Conservation (phyloP, 2,797 vertebrate species). For the Melanotaenia boesemani region DNA sequence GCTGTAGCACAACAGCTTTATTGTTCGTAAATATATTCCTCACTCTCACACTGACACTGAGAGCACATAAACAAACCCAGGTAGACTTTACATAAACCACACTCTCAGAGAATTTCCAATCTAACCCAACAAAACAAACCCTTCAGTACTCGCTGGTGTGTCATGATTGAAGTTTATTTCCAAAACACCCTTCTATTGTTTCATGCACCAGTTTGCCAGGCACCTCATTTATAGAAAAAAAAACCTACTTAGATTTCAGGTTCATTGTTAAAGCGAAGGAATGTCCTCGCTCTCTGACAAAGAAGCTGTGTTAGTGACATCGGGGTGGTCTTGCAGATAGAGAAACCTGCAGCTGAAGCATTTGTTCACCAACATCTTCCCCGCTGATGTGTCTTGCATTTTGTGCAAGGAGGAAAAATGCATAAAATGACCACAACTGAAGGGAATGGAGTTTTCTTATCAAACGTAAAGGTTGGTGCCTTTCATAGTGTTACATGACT, state of each 20-base stretch:
- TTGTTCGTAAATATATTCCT: slow-evolving; percentile 45
- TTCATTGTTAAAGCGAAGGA: slow-evolving; percentile 45
- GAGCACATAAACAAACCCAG: slow-evolving; percentile 60
- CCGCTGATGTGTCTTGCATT: slow-evolving; percentile 26
- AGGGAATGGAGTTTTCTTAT: slow-evolving; percentile 6
- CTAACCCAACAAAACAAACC: slow-evolving; percentile 52
- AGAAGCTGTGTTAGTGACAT: slow-evolving; percentile 23
- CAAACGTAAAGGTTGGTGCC: slow-evolving; percentile 5
- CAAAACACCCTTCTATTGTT: slow-evolving; percentile 58
- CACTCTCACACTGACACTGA: slow-evolving; percentile 31
- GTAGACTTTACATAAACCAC: slow-evolving; percentile 60
- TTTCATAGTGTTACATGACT: slow-evolving; percentile 61
- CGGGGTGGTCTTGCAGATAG: slow-evolving; percentile 63
- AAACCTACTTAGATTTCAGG: slow-evolving; percentile 38
- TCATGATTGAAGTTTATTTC: slow-evolving; percentile 49
- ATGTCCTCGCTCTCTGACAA: slow-evolving; percentile 32
- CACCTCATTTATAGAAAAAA: slow-evolving; percentile 17
- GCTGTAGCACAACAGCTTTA: slow-evolving; percentile 18
- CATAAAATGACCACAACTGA: slow-evolving; percentile 10
- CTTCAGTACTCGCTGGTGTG: slow-evolving; percentile 8
- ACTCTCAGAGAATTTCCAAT: slow-evolving; percentile 56
- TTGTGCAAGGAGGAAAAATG: slow-evolving; percentile 4
- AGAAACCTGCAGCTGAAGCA: slow-evolving; percentile 29
- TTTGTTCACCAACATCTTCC: slow-evolving; percentile 40
- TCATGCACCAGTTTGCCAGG: slow-evolving; percentile 30